A percentile compares a stretch with the other conserved stretches of the same genome.
These are phyloP conservation scores for Colinus virginianus DNA, from an alignment of 2,113 vertebrate species.

Conservation along the genomic window DNA sequence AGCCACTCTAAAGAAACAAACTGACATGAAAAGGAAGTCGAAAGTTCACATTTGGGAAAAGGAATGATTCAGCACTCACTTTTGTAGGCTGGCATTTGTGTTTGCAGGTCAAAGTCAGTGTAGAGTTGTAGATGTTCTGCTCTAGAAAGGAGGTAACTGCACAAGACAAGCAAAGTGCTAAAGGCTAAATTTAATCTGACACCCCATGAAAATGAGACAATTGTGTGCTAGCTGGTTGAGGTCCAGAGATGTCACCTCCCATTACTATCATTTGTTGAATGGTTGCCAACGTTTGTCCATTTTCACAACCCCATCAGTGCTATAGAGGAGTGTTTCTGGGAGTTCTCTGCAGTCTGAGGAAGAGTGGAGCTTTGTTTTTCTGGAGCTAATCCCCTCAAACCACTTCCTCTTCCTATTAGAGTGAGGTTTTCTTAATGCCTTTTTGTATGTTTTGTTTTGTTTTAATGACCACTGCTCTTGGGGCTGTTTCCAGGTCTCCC, in stretches of 20 bases:
- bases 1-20: conserved; percentile 5
- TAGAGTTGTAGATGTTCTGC: conserved; percentile 8
- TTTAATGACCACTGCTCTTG: neutral
- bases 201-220: conserved; percentile 59
- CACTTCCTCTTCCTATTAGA: conserved; percentile 44
- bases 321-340: neutral
- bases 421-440: conserved; percentile 46
- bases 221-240: conserved; percentile 30
- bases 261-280: conserved; percentile 48
- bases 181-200: conserved; percentile 61
- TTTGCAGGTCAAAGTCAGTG: conserved; percentile 45
- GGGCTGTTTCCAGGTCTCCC: conserved; percentile 24
- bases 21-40: neutral
- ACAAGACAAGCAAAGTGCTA: neutral
- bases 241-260: conserved; percentile 29
- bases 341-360: neutral
- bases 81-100: neutral
- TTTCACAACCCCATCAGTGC: conserved; percentile 13
- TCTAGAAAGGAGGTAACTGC: neutral
- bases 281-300: conserved; percentile 37
- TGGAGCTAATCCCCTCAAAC: conserved; percentile 30
- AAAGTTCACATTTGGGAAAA: neutral
- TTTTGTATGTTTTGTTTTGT: conserved; percentile 39
- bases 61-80: neutral
- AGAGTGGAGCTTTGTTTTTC: conserved; percentile 31